phyloP scores from a whole-genome alignment of 2,888 invertebrate species.

The Syritta pipiens region DNA sequence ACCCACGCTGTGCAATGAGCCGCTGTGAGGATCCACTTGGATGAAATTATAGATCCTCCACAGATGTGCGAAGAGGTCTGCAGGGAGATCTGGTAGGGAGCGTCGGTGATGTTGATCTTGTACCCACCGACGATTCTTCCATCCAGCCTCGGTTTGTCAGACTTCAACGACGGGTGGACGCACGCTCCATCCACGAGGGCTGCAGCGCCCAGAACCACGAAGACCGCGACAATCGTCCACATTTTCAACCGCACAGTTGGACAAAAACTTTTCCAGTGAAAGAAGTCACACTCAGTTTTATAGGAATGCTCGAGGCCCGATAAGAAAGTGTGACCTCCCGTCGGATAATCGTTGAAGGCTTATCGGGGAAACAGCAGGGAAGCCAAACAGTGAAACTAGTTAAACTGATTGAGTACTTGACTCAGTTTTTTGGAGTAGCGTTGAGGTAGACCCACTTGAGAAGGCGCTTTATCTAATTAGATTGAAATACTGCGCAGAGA shows the following conservation, averaged over 20 bases:
- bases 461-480: slow-evolving; percentile 38
- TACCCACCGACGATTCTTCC: slow-evolving; percentile 79
- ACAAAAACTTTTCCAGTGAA: slow-evolving; percentile 21
- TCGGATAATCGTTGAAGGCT: slow-evolving; percentile 27
- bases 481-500: slow-evolving; percentile 29
- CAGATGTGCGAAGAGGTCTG: slow-evolving; percentile 77
- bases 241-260: slow-evolving; percentile 23
- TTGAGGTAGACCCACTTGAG: slow-evolving; percentile 11
- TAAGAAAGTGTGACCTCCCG: slow-evolving; percentile 27
- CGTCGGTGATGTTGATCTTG: slow-evolving; percentile 77
- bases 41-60: slow-evolving; percentile 77
- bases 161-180: slow-evolving; percentile 27
- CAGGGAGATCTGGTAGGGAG: slow-evolving; percentile 77
- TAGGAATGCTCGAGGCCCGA: slow-evolving; percentile 21
- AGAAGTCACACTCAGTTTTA: slow-evolving; percentile 27
- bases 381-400: slow-evolving; percentile 19
- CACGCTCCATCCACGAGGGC: slow-evolving; percentile 27
- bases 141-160: slow-evolving; percentile 75
- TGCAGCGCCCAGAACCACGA: background rate
- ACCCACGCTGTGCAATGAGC: slow-evolving; percentile 78
- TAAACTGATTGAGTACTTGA: slow-evolving; percentile 34
- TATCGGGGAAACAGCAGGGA: slow-evolving; percentile 28
- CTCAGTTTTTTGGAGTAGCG: slow-evolving; percentile 19
- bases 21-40: slow-evolving; percentile 77
- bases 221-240: slow-evolving; percentile 5